phyloP scores from a whole-genome alignment of 2,888 invertebrate genomes.

The Aricia artaxerxes region DNA sequence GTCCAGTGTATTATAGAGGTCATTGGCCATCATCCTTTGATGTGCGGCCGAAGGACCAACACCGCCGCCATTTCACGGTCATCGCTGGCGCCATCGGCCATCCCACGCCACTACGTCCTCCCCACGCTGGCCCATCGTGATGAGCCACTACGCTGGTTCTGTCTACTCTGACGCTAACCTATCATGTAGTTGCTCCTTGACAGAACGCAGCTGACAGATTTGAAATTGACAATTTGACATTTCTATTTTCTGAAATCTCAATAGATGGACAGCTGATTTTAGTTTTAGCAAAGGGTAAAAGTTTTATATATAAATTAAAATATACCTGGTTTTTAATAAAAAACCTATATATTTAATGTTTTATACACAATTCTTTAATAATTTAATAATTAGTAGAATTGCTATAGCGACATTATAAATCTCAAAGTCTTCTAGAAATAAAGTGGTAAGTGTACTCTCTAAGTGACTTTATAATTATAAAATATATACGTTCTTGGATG shows the following conservation, averaged over 20 bases:
- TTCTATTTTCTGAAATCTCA: background rate
- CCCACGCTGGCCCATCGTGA: no score
- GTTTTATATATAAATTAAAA: background rate
- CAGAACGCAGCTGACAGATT: no score
- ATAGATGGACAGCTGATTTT: conserved; percentile 16
- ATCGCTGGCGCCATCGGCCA: no score
- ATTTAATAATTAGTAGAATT: background rate
- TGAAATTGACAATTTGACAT: background rate
- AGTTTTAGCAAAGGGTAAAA: background rate
- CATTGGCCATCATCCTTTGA: no score
- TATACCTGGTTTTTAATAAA: background rate
- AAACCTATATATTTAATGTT: background rate
- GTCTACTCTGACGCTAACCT: no score
- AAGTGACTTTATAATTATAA: background rate
- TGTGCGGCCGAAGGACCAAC: no score
- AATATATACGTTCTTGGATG: background rate
- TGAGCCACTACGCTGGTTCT: no score
- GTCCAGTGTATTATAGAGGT: no score
- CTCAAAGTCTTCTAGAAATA: background rate
- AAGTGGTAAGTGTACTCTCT: background rate
- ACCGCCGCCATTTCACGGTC: no score
- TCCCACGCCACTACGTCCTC: no score
- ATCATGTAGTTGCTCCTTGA: no score
- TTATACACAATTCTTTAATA: background rate
- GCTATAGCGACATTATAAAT: background rate